phyloP scores from a whole-genome alignment of 92 coral and sea anemone species.

The Palythoa grandis region DNA sequence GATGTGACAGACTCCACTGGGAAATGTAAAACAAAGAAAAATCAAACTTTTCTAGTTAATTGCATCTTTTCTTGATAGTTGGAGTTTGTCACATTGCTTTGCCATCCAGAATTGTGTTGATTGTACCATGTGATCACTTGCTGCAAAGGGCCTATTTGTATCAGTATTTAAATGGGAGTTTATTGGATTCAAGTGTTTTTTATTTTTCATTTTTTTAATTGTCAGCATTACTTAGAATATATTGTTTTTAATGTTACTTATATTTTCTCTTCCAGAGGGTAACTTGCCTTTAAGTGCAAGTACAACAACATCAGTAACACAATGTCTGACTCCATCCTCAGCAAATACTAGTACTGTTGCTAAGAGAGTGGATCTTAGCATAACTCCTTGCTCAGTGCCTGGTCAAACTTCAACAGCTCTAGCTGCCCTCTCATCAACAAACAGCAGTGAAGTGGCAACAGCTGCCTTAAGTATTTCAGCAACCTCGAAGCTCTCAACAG shows the following conservation, averaged over 20 bases:
- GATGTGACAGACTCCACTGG: too few species aligned
- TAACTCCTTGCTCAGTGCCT: not conserved
- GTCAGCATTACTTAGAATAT: too few species aligned
- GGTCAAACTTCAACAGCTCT: not conserved
- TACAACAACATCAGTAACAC: not conserved
- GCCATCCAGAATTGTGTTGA: too few species aligned
- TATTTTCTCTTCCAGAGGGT: slow-evolving; percentile 11
- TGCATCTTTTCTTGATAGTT: too few species aligned
- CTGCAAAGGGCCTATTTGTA: too few species aligned
- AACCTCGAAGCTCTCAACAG: not conserved
- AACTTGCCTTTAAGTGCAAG: slow-evolving; percentile 6
- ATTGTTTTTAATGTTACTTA: not conserved
- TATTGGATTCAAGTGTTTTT: too few species aligned
- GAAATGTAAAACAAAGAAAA: too few species aligned
- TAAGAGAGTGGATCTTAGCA: not conserved
- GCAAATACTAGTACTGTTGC: not conserved
- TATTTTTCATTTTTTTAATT: too few species aligned
- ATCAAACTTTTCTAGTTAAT: too few species aligned
- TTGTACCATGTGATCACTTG: too few species aligned
- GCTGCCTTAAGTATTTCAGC: slow-evolving; percentile 12
- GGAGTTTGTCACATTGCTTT: too few species aligned
- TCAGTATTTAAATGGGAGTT: too few species aligned
- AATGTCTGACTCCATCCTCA: not conserved
- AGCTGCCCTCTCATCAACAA: slow-evolving; percentile 9
- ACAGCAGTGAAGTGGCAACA: slow-evolving; percentile 13